Conservation (phyloP, 2,888 invertebrate genomes). For the Sesamia inferens region DNA sequence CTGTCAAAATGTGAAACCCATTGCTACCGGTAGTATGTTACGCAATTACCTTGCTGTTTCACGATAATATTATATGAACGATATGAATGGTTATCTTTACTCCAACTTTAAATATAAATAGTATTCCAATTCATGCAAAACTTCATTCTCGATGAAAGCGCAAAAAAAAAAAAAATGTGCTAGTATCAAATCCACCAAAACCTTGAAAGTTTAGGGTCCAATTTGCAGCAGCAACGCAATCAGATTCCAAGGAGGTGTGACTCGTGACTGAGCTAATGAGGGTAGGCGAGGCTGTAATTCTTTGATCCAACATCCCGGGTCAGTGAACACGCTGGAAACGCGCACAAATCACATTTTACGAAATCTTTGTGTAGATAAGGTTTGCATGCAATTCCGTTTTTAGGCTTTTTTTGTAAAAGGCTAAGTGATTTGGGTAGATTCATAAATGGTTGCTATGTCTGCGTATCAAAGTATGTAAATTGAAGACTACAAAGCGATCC, state of each 20-base stretch:
- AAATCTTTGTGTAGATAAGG: conserved; percentile 59
- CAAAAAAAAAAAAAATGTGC: conserved; percentile 10
- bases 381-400: conserved; percentile 36
- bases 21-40: too few relatives aligned
- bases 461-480: not conserved
- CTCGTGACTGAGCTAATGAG: conserved; percentile 82
- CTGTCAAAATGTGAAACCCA: too few relatives aligned
- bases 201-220: conserved; percentile 34
- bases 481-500: not conserved
- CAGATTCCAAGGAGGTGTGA: conserved; percentile 77
- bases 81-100: conserved; percentile 45
- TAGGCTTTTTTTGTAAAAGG: conserved; percentile 24
- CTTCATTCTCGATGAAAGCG: conserved; percentile 49
- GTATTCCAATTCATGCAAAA: conserved; percentile 55
- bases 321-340: conserved; percentile 76
- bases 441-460: conserved; percentile 6
- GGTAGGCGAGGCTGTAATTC: conserved; percentile 81
- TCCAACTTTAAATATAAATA: conserved; percentile 60
- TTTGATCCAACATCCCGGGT: conserved; percentile 85
- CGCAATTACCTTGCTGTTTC: not conserved
- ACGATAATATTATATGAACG: conserved; percentile 9
- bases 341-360: conserved; percentile 60
- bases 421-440: conserved; percentile 5
- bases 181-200: conserved; percentile 9
- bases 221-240: conserved; percentile 41